phyloP scores from a whole-genome alignment of 2,113 vertebrate genomes.

The Donacobius atricapilla region DNA sequence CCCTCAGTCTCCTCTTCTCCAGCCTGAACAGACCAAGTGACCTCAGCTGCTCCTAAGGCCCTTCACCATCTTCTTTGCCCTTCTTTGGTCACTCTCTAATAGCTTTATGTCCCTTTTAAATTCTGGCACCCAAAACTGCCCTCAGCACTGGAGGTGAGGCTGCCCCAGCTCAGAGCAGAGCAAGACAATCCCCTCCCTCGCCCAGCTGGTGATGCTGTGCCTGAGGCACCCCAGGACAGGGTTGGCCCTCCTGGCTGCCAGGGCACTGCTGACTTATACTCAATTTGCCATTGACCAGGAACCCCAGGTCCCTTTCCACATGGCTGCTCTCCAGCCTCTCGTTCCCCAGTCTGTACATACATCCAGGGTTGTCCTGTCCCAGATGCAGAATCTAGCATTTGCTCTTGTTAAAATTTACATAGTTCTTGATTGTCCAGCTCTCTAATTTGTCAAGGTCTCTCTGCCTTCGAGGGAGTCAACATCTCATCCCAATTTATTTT shows the following conservation, averaged over 20 bases:
- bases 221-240: fast-evolving
- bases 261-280: not conserved
- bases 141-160: not conserved
- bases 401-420: not conserved
- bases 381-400: not conserved
- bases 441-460: not conserved
- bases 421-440: not conserved
- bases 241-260: not conserved
- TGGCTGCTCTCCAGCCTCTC: not conserved
- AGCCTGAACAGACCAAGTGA: not conserved
- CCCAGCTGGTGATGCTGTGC: fast-evolving
- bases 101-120: not conserved
- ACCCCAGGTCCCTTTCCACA: not conserved
- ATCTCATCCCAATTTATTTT: not conserved
- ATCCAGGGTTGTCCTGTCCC: not conserved
- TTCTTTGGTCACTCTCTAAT: not conserved
- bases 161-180: fast-evolving
- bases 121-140: not conserved
- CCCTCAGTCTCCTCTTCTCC: not conserved
- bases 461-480: not conserved
- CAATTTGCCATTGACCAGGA: not conserved
- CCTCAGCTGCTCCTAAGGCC: not conserved
- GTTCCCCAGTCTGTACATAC: not conserved
- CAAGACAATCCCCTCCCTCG: not conserved
- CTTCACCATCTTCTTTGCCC: not conserved